Evolutionary conservation across 2,113 vertebrate genomes (phyloP).

Genomic region (Protomyctophum bolini): DNA sequence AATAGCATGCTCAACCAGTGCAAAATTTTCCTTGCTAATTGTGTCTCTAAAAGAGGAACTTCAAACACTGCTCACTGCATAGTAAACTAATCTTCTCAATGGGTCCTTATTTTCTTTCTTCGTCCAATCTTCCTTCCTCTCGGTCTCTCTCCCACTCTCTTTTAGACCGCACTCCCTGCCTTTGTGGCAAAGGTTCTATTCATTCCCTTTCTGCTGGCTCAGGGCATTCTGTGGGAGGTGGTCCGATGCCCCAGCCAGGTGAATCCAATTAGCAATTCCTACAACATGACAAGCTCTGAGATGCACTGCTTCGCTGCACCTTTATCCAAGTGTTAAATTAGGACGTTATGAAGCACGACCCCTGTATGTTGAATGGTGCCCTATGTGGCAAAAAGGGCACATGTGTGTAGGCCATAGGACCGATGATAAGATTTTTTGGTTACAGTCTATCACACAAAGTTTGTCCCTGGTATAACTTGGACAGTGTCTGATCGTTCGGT

Average conservation of each 20-base stretch:
- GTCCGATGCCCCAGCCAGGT: slow-evolving; percentile 63
- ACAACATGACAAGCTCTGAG: slow-evolving; percentile 42
- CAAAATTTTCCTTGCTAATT: slow-evolving; percentile 73
- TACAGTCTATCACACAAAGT: neutral
- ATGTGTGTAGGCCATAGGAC: slow-evolving; percentile 5
- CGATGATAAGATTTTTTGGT: neutral
- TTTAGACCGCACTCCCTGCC: neutral
- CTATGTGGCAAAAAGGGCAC: slow-evolving; percentile 15
- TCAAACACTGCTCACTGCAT: slow-evolving; percentile 68
- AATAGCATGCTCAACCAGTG: slow-evolving; percentile 59
- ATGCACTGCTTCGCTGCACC: slow-evolving; percentile 56
- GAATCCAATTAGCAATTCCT: slow-evolving; percentile 74
- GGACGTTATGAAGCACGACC: slow-evolving; percentile 44
- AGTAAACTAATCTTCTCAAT: slow-evolving; percentile 70
- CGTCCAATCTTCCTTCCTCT: slow-evolving; percentile 11
- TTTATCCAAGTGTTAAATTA: slow-evolving; percentile 76
- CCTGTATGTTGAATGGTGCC: slow-evolving; percentile 20
- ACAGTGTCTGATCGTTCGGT: no score
- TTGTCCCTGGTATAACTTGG: no score
- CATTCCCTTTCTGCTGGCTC: slow-evolving; percentile 44
- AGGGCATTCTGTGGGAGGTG: slow-evolving; percentile 46
- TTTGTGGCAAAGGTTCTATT: slow-evolving; percentile 35
- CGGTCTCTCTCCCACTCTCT: slow-evolving; percentile 9
- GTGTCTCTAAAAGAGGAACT: slow-evolving; percentile 77
- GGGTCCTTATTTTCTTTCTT: slow-evolving; percentile 32